Conservation (phyloP, 2,888 invertebrate species). For the Isotomurus palustris region DNA sequence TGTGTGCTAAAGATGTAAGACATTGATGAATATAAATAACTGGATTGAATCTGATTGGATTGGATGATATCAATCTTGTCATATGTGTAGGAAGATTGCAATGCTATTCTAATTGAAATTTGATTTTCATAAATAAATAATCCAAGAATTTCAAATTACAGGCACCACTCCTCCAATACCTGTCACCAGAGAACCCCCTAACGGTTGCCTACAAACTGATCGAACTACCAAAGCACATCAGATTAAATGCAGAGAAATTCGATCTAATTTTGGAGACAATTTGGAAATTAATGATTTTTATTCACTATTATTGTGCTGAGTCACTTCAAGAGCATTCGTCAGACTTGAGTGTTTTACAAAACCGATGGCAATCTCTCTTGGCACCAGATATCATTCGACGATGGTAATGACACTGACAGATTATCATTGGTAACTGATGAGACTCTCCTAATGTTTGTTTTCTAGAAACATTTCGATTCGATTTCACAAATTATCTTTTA, state of each 20-base stretch:
- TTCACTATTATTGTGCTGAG: slow-evolving; percentile 39
- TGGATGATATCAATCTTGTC: no score
- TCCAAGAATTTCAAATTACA: no score
- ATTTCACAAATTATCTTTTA: no score
- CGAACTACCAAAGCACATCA: slow-evolving; percentile 30
- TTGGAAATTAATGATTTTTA: slow-evolving; percentile 40
- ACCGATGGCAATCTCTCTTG: slow-evolving; percentile 21
- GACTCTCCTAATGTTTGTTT: no score
- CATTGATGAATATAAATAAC: no score
- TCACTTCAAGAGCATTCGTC: slow-evolving; percentile 20
- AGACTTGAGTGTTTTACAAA: slow-evolving; percentile 30
- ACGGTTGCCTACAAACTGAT: slow-evolving; percentile 18
- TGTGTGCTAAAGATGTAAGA: slow-evolving; percentile 26
- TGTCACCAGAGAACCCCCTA: no score
- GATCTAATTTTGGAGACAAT: slow-evolving; percentile 33
- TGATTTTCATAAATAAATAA: no score
- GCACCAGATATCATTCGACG: slow-evolving; percentile 25
- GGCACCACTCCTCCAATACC: no score
- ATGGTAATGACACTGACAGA: slow-evolving; percentile 14
- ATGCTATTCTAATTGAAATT: no score
- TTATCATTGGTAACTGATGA: not conserved
- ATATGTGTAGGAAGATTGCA: no score
- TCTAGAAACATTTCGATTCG: no score
- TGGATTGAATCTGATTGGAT: no score
- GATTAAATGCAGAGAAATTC: slow-evolving; percentile 26